Evolutionary conservation across 2,888 invertebrate genomes (phyloP).

Genomic region (Cataglyphis rosenhaueri): DNA sequence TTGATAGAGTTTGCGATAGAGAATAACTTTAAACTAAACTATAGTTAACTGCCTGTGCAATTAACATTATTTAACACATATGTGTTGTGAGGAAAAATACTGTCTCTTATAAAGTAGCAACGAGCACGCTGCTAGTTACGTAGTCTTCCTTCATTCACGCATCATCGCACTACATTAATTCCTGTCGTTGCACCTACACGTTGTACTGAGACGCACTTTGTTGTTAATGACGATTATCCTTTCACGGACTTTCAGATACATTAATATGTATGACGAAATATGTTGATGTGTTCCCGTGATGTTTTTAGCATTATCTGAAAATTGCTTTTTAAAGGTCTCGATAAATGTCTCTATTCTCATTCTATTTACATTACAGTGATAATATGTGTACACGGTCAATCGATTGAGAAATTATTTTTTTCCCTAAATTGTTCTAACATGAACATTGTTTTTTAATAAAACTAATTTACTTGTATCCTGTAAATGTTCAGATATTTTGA

Average conservation of each 20-base stretch:
- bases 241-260: not conserved
- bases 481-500: not conserved
- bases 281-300: not conserved
- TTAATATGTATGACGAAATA: not conserved
- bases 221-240: not conserved
- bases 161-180: slow-evolving; percentile 12
- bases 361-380: not conserved
- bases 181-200: not conserved
- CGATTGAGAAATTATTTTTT: not conserved
- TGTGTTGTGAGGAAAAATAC: slow-evolving; percentile 35
- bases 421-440: not conserved
- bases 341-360: not conserved
- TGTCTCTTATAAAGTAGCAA: not conserved
- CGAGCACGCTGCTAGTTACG: not conserved
- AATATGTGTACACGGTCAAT: not conserved
- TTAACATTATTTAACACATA: slow-evolving; percentile 77
- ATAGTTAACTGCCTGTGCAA: slow-evolving; percentile 73
- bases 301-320: not conserved
- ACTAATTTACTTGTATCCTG: not conserved
- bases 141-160: not conserved
- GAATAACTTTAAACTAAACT: not conserved
- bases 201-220: not conserved
- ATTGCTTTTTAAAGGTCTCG: not conserved
- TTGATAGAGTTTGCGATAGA: slow-evolving; percentile 18
- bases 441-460: not conserved